Conservation (phyloP, 2,888 invertebrate species). For the Micoletzkya japonica region DNA sequence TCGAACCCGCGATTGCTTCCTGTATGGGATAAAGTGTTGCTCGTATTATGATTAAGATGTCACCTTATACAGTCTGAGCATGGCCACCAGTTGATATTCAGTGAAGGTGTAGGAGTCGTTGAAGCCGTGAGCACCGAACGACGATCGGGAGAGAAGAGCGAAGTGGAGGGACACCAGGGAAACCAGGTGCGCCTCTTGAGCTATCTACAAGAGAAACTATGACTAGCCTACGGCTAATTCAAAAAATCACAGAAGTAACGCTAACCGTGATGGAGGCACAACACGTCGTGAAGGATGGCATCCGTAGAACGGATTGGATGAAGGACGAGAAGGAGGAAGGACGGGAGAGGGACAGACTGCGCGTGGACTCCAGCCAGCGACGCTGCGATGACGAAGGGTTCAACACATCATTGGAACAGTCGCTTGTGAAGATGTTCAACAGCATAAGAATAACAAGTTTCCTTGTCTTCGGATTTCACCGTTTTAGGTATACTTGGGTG, state of each 20-base stretch:
- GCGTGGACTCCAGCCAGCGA: slow-evolving; percentile 13
- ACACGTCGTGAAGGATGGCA: background rate
- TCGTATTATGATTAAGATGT: background rate
- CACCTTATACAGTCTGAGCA: slow-evolving; percentile 21
- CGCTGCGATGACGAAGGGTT: too few relatives aligned
- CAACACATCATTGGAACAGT: background rate
- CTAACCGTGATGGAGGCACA: slow-evolving; percentile 9
- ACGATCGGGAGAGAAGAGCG: background rate
- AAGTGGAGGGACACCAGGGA: slow-evolving; percentile 15
- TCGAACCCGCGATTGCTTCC: slow-evolving; percentile 19
- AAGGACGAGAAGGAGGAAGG: background rate
- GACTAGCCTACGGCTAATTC: background rate
- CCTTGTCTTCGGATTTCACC: background rate
- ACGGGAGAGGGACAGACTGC: slow-evolving; percentile 10
- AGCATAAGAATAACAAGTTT: background rate
- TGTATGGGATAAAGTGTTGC: background rate
- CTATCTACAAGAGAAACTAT: slow-evolving; percentile 5
- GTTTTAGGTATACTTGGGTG: background rate
- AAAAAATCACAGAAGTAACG: background rate
- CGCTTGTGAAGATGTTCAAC: too few relatives aligned
- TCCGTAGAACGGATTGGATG: background rate
- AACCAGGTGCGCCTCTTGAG: slow-evolving; percentile 17
- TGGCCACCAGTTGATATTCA: background rate
- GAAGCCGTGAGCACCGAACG: slow-evolving; percentile 16
- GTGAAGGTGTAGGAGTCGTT: slow-evolving; percentile 12